Conservation (phyloP, 2,888 invertebrate genomes). For the Ommatoiulus sabulosus region DNA sequence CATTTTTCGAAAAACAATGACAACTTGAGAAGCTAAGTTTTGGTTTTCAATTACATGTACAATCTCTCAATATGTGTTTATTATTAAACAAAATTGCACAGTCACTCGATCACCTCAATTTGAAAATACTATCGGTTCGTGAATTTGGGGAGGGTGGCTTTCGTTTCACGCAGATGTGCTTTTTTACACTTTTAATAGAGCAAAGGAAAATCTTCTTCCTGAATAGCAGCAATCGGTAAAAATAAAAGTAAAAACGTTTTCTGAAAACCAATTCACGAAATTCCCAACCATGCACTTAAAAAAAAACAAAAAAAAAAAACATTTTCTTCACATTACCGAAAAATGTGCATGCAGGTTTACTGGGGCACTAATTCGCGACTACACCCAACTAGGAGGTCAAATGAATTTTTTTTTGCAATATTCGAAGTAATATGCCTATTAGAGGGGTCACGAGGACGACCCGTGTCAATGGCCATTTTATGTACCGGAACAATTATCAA, state of each 20-base stretch:
- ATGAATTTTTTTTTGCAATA: too few relatives aligned
- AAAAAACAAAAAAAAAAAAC: background rate
- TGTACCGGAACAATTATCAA: too few relatives aligned
- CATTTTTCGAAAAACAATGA: too few relatives aligned
- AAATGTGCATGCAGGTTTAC: background rate
- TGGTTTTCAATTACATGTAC: too few relatives aligned
- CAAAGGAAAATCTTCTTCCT: conserved; percentile 7
- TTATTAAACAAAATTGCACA: background rate
- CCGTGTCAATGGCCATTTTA: too few relatives aligned
- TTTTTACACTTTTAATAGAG: background rate
- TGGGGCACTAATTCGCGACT: background rate
- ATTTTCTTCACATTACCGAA: background rate
- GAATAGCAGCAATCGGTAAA: background rate
- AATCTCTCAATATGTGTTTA: too few relatives aligned
- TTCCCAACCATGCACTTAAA: background rate
- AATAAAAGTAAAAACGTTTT: background rate
- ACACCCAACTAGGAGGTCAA: background rate
- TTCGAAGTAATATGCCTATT: too few relatives aligned
- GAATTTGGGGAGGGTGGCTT: background rate
- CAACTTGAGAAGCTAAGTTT: too few relatives aligned
- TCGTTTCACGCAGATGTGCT: background rate
- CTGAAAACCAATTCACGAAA: background rate
- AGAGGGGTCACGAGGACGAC: too few relatives aligned
- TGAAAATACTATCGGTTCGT: background rate
- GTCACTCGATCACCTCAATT: background rate